phyloP scores from a whole-genome alignment of 2,113 vertebrate species.

The Eulemur rufifrons region DNA sequence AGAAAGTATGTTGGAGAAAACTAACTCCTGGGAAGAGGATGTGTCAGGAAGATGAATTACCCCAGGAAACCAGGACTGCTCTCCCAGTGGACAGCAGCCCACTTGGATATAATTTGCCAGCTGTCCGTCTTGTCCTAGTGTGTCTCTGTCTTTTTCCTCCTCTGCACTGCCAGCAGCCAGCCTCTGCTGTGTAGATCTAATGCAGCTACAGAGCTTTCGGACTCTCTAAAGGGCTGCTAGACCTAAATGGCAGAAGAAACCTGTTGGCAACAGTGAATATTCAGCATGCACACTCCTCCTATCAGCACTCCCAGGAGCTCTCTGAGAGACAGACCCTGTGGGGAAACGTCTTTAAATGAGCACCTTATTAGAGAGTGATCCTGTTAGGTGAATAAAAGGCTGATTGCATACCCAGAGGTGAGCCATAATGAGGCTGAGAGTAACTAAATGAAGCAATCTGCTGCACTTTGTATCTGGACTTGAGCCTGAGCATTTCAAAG shows the following conservation, averaged over 20 bases:
- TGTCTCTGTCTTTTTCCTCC: conserved; percentile 31
- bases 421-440: conserved; percentile 71
- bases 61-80: conserved; percentile 60
- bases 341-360: conserved; percentile 79
- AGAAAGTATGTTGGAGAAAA: conserved; percentile 63
- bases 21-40: conserved; percentile 53
- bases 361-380: conserved; percentile 82
- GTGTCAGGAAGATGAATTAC: conserved; percentile 76
- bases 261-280: conserved; percentile 72
- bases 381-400: conserved; percentile 83
- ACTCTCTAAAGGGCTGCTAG: conserved; percentile 55
- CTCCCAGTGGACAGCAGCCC: conserved; percentile 49
- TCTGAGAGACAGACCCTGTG: conserved; percentile 67
- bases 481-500: conserved; percentile 49
- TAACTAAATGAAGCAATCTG: conserved; percentile 79
- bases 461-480: conserved; percentile 50
- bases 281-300: conserved; percentile 35
- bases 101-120: conserved; percentile 78
- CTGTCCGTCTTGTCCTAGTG: conserved; percentile 65
- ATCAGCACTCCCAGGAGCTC: conserved; percentile 47
- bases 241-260: conserved; percentile 29
- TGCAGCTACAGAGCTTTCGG: conserved; percentile 46
- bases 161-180: conserved; percentile 55
- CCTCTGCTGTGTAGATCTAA: conserved; percentile 40
- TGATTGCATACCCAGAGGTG: conserved; percentile 81